Evolutionary conservation across 2,888 invertebrate genomes (phyloP), one percentile per base, ranked within the genome.

Genomic region (Neoitamus cyanurus): DNA sequence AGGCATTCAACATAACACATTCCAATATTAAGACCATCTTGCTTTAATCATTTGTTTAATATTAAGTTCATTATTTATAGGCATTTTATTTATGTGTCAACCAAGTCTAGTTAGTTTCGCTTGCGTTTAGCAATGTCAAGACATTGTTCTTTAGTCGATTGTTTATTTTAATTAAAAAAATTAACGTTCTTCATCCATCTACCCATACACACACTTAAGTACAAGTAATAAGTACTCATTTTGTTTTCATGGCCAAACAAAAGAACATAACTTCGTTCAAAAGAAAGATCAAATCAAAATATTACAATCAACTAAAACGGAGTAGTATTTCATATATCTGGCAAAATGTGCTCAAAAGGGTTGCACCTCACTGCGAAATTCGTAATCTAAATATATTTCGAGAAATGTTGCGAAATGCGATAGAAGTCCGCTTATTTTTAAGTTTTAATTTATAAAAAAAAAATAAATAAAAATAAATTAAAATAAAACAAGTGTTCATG

Each of bases 1-100:
- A 88, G 87, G 88, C 88, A 88, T 88, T 88, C 88, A 88, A 88
- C 88, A 88, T 88, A 88, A 88, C 87, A 87, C 87, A 88, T 88
- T 87, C 88, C 88, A 87, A 88, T 88, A 88, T 88, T 87, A 87
- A 87, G 87, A 88, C 87, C 86, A 69, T 82, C 86, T 86, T 86
- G 78, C 84, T 85, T 86, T 86, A 84, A 84, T 85, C 80, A 85
- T 85, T 85, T 86, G 85, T 77, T 83, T 87, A 85, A 46, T 85
- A 85, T 83, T 85, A 84, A 85, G 85, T 86, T 85, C 83, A 78
- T 85, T 84, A 84, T 86, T 83, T 83, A 31, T 20, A 30, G 36
- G 37, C 69, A 82, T 82, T 69, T 82, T 69, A 69, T 58, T 58
- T 20, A 69, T 69, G 36, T 82, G 58, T 82, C 68, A 69, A 85